phyloP scores from a whole-genome alignment of 2,113 vertebrate species.

The Tetrao urogallus region DNA sequence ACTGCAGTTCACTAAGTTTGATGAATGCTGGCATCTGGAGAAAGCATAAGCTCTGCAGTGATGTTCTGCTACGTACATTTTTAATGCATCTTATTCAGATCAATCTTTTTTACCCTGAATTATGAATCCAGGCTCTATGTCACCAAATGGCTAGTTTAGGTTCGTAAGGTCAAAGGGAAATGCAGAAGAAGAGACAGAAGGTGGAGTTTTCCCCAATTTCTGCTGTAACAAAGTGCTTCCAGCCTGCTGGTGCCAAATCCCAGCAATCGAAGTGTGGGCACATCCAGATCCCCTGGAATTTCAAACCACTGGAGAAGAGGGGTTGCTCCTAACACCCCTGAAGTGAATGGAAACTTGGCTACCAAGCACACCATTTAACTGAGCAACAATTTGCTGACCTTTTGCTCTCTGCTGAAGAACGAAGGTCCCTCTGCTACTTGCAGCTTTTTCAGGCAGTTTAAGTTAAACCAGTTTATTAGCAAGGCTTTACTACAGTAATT shows the following conservation, averaged over 20 bases:
- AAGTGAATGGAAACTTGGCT: not conserved
- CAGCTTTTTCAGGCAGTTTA: not conserved
- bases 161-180: not conserved
- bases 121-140: not conserved
- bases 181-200: not conserved
- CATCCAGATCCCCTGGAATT: not conserved
- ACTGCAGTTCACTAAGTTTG: not conserved
- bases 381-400: not conserved
- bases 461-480: not conserved
- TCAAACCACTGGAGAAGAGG: not conserved
- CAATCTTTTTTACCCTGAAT: not conserved
- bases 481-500: not conserved
- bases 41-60: not conserved
- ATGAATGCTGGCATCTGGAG: not conserved
- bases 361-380: fast-evolving
- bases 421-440: not conserved
- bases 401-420: not conserved
- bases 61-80: not conserved
- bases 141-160: not conserved
- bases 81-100: not conserved
- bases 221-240: not conserved
- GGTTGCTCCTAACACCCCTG: not conserved
- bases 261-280: not conserved
- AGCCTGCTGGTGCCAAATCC: not conserved
- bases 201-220: not conserved